Evolutionary conservation across 2,113 vertebrate genomes (phyloP).

Genomic region (Epinephelus fuscoguttatus): DNA sequence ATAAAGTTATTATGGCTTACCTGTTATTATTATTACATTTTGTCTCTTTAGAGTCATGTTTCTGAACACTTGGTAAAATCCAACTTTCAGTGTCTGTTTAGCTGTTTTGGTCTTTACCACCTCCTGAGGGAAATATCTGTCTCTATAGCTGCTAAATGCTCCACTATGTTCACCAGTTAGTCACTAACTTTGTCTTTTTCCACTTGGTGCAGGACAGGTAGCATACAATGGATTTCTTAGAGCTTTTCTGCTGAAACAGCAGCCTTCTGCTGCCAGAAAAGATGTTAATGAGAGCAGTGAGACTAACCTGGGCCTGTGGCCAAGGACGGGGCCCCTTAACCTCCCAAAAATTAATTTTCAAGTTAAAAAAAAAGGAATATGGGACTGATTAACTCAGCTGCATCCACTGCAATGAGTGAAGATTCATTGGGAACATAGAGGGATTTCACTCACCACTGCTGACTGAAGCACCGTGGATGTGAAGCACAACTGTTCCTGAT

Average conservation of each 20-base stretch:
- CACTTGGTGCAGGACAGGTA: background rate
- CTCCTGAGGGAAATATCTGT: background rate
- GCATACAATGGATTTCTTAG: background rate
- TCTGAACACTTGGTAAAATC: background rate
- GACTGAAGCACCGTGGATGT: background rate
- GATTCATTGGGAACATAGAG: background rate
- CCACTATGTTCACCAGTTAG: background rate
- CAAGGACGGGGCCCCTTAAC: background rate
- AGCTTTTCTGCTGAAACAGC: background rate
- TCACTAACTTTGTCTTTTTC: background rate
- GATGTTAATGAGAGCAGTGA: background rate
- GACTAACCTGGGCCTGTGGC: background rate
- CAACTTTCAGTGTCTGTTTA: background rate
- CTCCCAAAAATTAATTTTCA: too few species aligned
- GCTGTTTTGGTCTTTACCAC: background rate
- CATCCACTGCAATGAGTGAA: background rate
- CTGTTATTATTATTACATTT: background rate
- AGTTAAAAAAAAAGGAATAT: background rate
- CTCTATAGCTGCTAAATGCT: background rate
- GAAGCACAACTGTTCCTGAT: background rate
- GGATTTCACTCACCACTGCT: background rate
- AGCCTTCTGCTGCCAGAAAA: background rate
- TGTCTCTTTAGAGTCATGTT: background rate
- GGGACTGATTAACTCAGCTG: background rate
- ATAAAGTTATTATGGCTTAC: background rate